A percentile compares a stretch with the other conserved stretches of the same genome.
phyloP scores from a whole-genome alignment of 2,888 invertebrate species.

The Lasioglossum zephyrum region DNA sequence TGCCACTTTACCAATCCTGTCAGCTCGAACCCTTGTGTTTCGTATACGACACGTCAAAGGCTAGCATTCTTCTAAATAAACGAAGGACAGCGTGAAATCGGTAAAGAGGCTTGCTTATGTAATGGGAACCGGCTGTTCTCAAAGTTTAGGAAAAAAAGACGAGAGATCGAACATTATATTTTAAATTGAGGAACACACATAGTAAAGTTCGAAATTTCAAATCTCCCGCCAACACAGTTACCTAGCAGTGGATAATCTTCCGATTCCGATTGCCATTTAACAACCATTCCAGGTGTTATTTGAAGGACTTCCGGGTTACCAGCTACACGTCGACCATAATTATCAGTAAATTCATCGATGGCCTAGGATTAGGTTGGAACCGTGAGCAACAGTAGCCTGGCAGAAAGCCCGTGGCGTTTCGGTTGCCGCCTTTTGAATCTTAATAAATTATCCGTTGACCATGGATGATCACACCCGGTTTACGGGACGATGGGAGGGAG shows the following conservation, averaged over 20 bases:
- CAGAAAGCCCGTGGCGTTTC: constrained; percentile 62
- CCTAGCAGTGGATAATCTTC: not conserved
- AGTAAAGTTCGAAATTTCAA: not conserved
- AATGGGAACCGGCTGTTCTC: no score
- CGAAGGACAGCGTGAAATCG: no score
- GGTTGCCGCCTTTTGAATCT: constrained; percentile 73
- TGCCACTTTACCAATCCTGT: no score
- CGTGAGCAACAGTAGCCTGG: constrained; percentile 58
- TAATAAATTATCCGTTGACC: constrained; percentile 78
- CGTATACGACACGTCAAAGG: no score
- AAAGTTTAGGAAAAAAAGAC: no score
- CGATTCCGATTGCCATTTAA: not conserved
- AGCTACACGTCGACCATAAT: constrained; percentile 45
- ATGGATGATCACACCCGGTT: constrained; percentile 30
- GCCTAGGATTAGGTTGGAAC: constrained; percentile 49
- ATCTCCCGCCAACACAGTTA: not conserved
- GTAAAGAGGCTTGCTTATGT: no score
- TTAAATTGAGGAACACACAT: not conserved
- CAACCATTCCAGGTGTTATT: not conserved
- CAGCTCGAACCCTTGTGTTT: no score
- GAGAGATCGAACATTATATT: no score
- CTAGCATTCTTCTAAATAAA: no score
- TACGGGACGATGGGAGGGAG: not conserved
- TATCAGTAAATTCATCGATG: constrained; percentile 49
- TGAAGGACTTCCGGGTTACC: constrained; percentile 12